phyloP scores from a whole-genome alignment of 2,888 invertebrate species.

The Eremobia ochroleuca region DNA sequence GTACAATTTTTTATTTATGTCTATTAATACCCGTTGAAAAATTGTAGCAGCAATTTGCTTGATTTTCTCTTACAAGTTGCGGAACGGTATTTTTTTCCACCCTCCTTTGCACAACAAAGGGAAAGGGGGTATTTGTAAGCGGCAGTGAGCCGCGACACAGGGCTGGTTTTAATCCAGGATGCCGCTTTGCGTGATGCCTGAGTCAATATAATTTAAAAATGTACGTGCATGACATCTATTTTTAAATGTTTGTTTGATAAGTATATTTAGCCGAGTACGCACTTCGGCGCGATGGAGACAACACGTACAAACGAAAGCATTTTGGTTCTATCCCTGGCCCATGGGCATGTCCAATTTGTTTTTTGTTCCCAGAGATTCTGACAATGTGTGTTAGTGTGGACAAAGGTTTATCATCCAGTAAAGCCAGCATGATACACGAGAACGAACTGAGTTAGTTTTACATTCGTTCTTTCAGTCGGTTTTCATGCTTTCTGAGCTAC shows the following conservation, averaged over 20 bases:
- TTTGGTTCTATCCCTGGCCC: not conserved
- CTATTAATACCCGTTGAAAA: constrained; percentile 73
- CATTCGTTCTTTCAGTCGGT: not conserved
- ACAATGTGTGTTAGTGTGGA: not conserved
- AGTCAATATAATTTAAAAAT: constrained; percentile 75
- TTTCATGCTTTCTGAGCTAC: not conserved
- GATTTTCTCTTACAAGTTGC: constrained; percentile 77
- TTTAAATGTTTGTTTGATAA: constrained; percentile 45
- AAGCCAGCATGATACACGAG: not conserved
- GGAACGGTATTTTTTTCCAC: constrained; percentile 71
- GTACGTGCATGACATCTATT: constrained; percentile 51
- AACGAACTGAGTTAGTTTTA: not conserved
- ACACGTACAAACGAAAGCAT: not conserved
- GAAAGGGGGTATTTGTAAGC: constrained; percentile 73
- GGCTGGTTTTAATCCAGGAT: constrained; percentile 77
- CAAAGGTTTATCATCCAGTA: not conserved
- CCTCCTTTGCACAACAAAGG: constrained; percentile 80
- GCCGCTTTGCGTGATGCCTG: constrained; percentile 76
- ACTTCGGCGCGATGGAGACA: not conserved
- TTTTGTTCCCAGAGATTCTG: not conserved
- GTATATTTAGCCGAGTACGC: constrained; percentile 6
- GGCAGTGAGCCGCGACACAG: constrained; percentile 66
- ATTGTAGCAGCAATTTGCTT: constrained; percentile 76
- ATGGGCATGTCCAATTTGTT: not conserved
- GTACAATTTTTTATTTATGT: constrained; percentile 57